phyloP scores from a whole-genome alignment of 2,888 invertebrate genomes.

The Pachycephus smyrnensis region DNA sequence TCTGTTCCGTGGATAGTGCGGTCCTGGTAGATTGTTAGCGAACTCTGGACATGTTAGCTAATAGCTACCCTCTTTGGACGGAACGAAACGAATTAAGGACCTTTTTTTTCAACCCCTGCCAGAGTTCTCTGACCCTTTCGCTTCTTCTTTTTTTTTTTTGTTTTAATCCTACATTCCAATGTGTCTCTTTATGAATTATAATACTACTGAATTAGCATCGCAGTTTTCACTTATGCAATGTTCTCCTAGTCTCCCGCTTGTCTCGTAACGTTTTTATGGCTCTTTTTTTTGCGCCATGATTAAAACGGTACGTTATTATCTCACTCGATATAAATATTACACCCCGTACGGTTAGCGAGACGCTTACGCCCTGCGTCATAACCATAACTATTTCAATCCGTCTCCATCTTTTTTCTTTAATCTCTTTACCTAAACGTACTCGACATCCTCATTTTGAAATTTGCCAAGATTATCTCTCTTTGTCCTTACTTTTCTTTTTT shows the following conservation, averaged over 20 bases:
- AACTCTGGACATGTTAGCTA: conserved; percentile 39
- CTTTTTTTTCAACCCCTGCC: conserved; percentile 36
- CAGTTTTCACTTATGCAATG: background rate
- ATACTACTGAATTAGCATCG: background rate
- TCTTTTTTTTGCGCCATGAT: background rate
- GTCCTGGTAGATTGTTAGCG: conserved; percentile 19
- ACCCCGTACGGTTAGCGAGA: background rate
- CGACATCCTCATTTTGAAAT: background rate
- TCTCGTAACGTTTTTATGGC: background rate
- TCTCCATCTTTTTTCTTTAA: background rate
- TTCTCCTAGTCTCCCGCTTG: background rate
- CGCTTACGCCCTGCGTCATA: background rate
- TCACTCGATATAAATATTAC: background rate
- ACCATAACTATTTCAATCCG: background rate
- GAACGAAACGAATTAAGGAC: conserved; percentile 32
- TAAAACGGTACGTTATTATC: background rate
- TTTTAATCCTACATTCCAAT: background rate
- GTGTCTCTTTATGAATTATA: background rate
- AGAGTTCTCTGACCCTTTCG: conserved; percentile 29
- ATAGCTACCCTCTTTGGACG: conserved; percentile 34
- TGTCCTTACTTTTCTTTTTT: background rate
- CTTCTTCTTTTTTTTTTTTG: conserved; percentile 18
- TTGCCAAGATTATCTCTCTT: background rate
- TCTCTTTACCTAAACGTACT: background rate
- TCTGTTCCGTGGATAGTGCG: background rate